Evolutionary conservation across 2,797 vertebrate species (phyloP).

Genomic region (Artibeus lituratus): DNA sequence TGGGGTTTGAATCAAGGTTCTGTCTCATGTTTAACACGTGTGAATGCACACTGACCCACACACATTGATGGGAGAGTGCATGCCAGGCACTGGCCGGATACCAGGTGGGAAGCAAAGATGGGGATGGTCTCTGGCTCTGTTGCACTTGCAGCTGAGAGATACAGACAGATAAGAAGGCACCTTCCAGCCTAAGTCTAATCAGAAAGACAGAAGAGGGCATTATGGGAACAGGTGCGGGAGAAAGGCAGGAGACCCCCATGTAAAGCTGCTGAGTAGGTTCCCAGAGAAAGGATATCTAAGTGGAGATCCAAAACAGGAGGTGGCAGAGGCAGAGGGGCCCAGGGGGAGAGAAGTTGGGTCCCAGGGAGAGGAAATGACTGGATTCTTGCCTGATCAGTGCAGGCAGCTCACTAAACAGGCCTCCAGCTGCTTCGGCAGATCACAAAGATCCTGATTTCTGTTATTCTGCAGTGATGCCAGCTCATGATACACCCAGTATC

Average conservation of each 20-base stretch:
- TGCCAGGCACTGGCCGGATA: background rate
- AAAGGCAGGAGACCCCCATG: background rate
- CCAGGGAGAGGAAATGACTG: background rate
- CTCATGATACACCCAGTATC: background rate
- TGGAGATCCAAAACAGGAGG: background rate
- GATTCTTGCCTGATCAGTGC: background rate
- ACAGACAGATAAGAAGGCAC: background rate
- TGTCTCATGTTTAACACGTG: background rate
- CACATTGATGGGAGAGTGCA: fast-evolving
- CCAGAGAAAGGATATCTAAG: background rate
- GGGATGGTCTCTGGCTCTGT: fast-evolving
- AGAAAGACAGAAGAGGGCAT: background rate
- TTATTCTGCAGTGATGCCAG: background rate
- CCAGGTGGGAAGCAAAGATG: background rate
- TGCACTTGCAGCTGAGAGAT: background rate
- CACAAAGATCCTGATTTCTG: no score
- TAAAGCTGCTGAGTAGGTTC: background rate
- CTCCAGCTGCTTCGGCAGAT: fast-evolving
- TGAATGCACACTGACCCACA: no score
- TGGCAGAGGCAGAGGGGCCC: fast-evolving
- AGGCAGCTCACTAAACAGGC: no score
- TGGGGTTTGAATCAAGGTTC: background rate
- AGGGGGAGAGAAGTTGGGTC: no score
- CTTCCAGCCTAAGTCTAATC: background rate
- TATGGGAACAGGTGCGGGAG: background rate